These are phyloP conservation scores for Hipparchia semele DNA, from an alignment of 2,888 invertebrate genomes.

Conservation along the genomic window DNA sequence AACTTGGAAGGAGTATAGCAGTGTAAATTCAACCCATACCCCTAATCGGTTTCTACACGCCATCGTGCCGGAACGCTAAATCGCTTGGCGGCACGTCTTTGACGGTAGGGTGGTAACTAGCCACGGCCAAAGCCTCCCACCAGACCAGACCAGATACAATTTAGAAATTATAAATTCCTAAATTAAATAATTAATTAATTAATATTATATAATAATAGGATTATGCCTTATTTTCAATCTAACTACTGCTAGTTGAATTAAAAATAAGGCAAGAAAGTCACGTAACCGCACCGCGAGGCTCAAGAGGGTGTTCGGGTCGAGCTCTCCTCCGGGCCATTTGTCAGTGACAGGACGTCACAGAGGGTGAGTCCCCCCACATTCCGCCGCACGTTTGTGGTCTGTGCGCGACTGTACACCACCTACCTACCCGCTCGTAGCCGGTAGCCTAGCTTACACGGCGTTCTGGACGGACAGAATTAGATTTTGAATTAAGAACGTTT, in stretches of 20 bases:
- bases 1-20: too few species aligned
- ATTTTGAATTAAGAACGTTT: constrained; percentile 28
- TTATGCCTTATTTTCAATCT: too few species aligned
- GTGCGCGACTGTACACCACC: constrained; percentile 57
- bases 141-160: too few species aligned
- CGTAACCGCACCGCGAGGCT: constrained; percentile 47
- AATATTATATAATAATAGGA: too few species aligned
- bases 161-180: too few species aligned
- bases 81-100: too few species aligned
- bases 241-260: neutral
- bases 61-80: too few species aligned
- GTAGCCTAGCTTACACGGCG: constrained; percentile 42
- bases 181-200: too few species aligned
- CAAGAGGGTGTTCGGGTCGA: constrained; percentile 76
- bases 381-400: constrained; percentile 64
- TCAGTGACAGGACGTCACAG: constrained; percentile 80
- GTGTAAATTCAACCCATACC: too few species aligned
- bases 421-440: neutral
- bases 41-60: too few species aligned
- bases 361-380: constrained; percentile 52
- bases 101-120: too few species aligned
- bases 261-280: constrained; percentile 36
- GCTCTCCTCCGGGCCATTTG: constrained; percentile 81
- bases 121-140: too few species aligned
- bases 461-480: constrained; percentile 30